Evolutionary conservation across 2,888 invertebrate genomes (phyloP), one percentile per base, ranked within the genome.

Genomic region (Synanthedon tipuliformis): DNA sequence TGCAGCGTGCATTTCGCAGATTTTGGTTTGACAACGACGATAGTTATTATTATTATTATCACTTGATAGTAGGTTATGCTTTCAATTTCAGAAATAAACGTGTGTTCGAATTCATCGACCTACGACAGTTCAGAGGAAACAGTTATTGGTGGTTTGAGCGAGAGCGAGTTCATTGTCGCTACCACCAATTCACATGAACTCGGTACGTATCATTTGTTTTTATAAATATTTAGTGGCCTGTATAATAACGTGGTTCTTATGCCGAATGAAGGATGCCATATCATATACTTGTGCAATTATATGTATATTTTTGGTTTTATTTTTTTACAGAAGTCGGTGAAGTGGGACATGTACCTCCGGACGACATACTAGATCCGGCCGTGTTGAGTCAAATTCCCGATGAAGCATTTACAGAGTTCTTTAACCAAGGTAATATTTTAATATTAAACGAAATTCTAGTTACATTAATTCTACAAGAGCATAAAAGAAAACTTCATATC

Each of bases 41-140:
- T 23, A 23, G 1, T 4, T 23, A 5, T 23, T 23, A 23, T 23
- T 23, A 23, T 23, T 23, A 23, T 23, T 23, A 5, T 23, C 4
- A 23, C 23, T 5, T 5, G 5, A 23, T 23, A 5, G 5, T 23
- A 5, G 23, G 23, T 23, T 23, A 23, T 45, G 4, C 8, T 12
- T 8, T 13, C 11, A 45, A 16, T 49, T 49, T 49, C 49, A 88
- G 88, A 88, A 69, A 74, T 88, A 65, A 87, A 85, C 58, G 82
- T 83, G 57, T 89, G 90, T 66, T 90, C 91, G 53, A 90, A 90
- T 65, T 90, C 91, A 53, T 90, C 91, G 1, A 79, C 88, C 7
- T 90, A 90, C 68, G 90, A 90, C 59, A 91, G 91, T 70, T 89
- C 91, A 1, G 91, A 91, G 58, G 91, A 91, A 60, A 81, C 90